A percentile compares a stretch with the other conserved stretches of the same genome.
Conservation (phyloP, 2,888 invertebrate genomes). For the Tuberolachnus salignus region DNA sequence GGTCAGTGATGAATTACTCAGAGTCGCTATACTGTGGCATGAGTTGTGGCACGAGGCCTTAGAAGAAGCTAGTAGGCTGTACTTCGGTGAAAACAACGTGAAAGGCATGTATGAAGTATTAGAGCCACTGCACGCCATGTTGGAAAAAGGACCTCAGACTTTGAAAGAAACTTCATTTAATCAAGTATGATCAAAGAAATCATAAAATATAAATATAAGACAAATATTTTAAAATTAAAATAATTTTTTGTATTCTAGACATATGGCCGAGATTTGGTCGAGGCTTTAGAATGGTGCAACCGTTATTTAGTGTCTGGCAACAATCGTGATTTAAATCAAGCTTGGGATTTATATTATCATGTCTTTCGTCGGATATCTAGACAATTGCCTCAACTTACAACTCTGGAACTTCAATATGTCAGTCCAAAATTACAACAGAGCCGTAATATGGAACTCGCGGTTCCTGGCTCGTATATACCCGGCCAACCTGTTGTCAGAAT, state of each 20-base stretch:
- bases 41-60: slow-evolving; percentile 99
- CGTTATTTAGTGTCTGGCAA: slow-evolving; percentile 80
- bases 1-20: slow-evolving; percentile 94
- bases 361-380: slow-evolving; percentile 95
- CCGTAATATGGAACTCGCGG: slow-evolving; percentile 91
- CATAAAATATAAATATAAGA: no score
- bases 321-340: slow-evolving; percentile 92
- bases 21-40: slow-evolving; percentile 99
- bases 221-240: no score
- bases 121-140: slow-evolving; percentile 91
- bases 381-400: slow-evolving; percentile 89
- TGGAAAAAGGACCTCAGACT: slow-evolving; percentile 93
- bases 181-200: slow-evolving; percentile 66
- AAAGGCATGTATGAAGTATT: slow-evolving; percentile 95
- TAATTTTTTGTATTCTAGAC: slow-evolving; percentile 71
- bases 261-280: slow-evolving; percentile 90
- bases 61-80: slow-evolving; percentile 90
- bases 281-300: slow-evolving; percentile 92
- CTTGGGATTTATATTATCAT: slow-evolving; percentile 99
- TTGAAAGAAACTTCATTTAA: slow-evolving; percentile 96
- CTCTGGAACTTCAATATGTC: slow-evolving; percentile 91
- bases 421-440: slow-evolving; percentile 89
- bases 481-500: slow-evolving; percentile 88
- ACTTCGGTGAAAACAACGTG: slow-evolving; percentile 95
- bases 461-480: slow-evolving; percentile 97